Percentiles rank a stretch among this genome's conserved stretches.
phyloP scores from a whole-genome alignment of 1,140 invertebrate genomes.

The Drepana arcuata region DNA sequence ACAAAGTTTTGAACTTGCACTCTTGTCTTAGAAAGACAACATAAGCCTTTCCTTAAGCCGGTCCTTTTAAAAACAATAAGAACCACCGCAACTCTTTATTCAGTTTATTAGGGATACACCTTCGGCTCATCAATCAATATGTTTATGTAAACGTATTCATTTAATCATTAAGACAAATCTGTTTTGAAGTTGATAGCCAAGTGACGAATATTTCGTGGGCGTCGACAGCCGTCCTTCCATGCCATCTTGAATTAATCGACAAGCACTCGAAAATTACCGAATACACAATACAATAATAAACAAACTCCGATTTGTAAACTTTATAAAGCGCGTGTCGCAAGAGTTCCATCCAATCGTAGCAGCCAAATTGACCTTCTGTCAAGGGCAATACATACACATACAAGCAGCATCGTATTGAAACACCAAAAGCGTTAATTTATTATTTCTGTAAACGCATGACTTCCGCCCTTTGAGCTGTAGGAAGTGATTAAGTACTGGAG shows the following conservation, averaged over 20 bases:
- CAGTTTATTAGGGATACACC: slow-evolving; percentile 3
- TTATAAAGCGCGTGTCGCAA: slow-evolving; percentile 37
- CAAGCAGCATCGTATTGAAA: slow-evolving; percentile 43
- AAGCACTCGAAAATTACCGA: slow-evolving; percentile 46
- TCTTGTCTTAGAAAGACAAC: too few species aligned
- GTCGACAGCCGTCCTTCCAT: slow-evolving; percentile 35
- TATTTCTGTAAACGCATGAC: slow-evolving; percentile 63
- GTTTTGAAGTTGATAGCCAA: slow-evolving; percentile 6
- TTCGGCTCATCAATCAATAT: slow-evolving; percentile 2
- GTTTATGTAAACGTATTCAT: slow-evolving; percentile 5
- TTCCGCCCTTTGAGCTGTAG: slow-evolving; percentile 63
- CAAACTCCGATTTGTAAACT: slow-evolving; percentile 33
- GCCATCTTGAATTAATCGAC: slow-evolving; percentile 34
- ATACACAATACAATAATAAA: slow-evolving; percentile 45
- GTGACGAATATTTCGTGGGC: slow-evolving; percentile 15
- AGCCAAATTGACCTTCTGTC: slow-evolving; percentile 47
- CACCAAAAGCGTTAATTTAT: slow-evolving; percentile 55
- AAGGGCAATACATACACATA: slow-evolving; percentile 33
- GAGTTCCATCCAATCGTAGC: slow-evolving; percentile 28
- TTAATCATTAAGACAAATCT: slow-evolving; percentile 3
- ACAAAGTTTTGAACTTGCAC: too few species aligned
- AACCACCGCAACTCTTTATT: too few species aligned
- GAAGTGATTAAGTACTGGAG: slow-evolving; percentile 65
- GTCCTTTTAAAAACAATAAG: too few species aligned
- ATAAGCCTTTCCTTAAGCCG: too few species aligned